Evolutionary conservation across 1,140 invertebrate genomes (phyloP).

Genomic region (Lasioglossum baleicum): DNA sequence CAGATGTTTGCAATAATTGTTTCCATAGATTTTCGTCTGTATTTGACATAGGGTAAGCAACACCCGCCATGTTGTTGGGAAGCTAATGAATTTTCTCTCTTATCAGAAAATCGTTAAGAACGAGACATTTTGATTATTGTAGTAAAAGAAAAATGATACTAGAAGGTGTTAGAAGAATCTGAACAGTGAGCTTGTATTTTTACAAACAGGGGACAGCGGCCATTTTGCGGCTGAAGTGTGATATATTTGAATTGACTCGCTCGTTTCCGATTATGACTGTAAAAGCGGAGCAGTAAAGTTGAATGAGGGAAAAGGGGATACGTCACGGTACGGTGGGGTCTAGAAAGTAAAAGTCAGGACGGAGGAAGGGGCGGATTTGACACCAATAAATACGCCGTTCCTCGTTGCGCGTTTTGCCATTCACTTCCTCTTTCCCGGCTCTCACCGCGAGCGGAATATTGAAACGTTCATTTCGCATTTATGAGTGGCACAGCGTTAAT

Average conservation of each 20-base stretch:
- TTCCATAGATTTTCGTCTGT: background rate
- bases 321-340: background rate
- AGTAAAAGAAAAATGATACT: too few species aligned
- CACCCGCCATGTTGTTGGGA: background rate
- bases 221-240: background rate
- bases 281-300: background rate
- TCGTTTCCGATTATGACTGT: slow-evolving; percentile 3
- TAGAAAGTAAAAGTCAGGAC: slow-evolving; percentile 63
- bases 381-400: slow-evolving; percentile 25
- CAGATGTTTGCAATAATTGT: too few species aligned
- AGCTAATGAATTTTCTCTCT: too few species aligned
- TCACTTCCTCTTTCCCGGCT: background rate
- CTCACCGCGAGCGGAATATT: slow-evolving; percentile 43
- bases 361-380: slow-evolving; percentile 41
- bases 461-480: slow-evolving; percentile 59
- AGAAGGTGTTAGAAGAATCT: too few species aligned
- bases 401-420: slow-evolving; percentile 31
- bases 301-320: background rate
- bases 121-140: too few species aligned
- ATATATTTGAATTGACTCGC: background rate
- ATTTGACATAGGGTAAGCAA: too few species aligned
- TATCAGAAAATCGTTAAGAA: too few species aligned
- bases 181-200: too few species aligned
- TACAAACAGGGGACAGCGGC: too few species aligned
- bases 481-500: slow-evolving; percentile 61